Conservation (phyloP, 2,797 vertebrate species). For the Pipistrellus kuhlii region DNA sequence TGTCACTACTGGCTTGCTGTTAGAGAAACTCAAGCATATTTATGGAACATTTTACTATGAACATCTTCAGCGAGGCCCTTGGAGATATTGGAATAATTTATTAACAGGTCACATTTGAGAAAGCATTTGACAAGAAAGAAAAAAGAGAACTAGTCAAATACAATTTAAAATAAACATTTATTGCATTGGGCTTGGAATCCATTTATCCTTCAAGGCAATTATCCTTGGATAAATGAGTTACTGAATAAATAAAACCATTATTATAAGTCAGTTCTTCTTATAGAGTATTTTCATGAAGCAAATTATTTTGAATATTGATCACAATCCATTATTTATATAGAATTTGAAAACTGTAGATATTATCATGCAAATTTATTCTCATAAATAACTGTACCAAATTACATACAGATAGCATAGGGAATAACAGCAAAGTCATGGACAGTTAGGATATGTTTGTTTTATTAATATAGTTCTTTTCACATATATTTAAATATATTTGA, state of each 20-base stretch:
- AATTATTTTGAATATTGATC: constrained; percentile 79
- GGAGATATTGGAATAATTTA: constrained; percentile 55
- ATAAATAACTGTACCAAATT: constrained; percentile 80
- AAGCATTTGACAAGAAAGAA: constrained; percentile 54
- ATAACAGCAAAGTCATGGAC: constrained; percentile 66
- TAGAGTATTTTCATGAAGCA: constrained; percentile 71
- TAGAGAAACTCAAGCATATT: constrained; percentile 59
- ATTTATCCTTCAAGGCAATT: constrained; percentile 77
- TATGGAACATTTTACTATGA: constrained; percentile 50
- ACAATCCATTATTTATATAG: constrained; percentile 73
- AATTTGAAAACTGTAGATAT: constrained; percentile 75
- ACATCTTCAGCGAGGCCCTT: constrained; percentile 2
- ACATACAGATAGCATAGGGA: constrained; percentile 64
- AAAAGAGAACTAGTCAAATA: constrained; percentile 60
- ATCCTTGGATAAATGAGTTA: constrained; percentile 73
- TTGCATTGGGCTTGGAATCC: constrained; percentile 55
- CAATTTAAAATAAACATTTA: constrained; percentile 72
- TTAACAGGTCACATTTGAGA: constrained; percentile 61
- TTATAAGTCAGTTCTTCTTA: constrained; percentile 70
- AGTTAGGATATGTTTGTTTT: constrained; percentile 76
- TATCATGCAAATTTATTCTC: constrained; percentile 78
- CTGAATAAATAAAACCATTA: constrained; percentile 77
- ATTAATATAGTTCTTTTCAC: constrained; percentile 81
- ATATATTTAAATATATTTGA: constrained; percentile 85
- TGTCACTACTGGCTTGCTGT: constrained; percentile 34